These are phyloP conservation scores for Trichechus manatus DNA, from an alignment of 2,113 vertebrate genomes.

Conservation along the genomic window DNA sequence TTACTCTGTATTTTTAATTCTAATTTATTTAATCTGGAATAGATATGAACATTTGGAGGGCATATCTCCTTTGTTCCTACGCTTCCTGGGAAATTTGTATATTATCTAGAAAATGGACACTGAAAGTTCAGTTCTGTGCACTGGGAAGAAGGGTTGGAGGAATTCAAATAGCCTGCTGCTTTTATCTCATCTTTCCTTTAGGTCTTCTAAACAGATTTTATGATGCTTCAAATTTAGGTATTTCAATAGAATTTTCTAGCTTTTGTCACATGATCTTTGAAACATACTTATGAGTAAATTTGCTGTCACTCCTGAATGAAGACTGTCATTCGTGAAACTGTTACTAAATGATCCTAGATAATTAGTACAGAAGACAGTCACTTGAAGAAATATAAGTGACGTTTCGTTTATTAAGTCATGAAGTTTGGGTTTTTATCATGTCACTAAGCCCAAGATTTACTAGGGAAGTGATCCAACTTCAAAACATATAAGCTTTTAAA, in stretches of 20 bases:
- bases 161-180: slow-evolving; percentile 20
- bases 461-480: slow-evolving; percentile 80
- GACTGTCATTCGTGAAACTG: slow-evolving; percentile 79
- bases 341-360: slow-evolving; percentile 83
- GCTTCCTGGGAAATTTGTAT: slow-evolving; percentile 41
- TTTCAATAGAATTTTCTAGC: slow-evolving; percentile 79
- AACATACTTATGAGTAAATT: slow-evolving; percentile 85
- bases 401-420: slow-evolving; percentile 77
- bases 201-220: slow-evolving; percentile 74
- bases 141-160: slow-evolving; percentile 46
- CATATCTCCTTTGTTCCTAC: slow-evolving; percentile 63
- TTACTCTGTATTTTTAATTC: slow-evolving; percentile 58
- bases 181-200: slow-evolving; percentile 26
- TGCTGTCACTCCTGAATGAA: slow-evolving; percentile 79
- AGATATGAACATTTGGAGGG: background rate
- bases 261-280: slow-evolving; percentile 84
- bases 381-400: slow-evolving; percentile 78
- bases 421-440: slow-evolving; percentile 77
- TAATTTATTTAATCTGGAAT: slow-evolving; percentile 69
- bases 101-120: slow-evolving; percentile 62
- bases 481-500: slow-evolving; percentile 75
- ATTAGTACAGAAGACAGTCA: slow-evolving; percentile 83
- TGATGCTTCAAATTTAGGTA: slow-evolving; percentile 73
- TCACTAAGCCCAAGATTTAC: slow-evolving; percentile 75
- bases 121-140: slow-evolving; percentile 57